A percentile compares a stretch with the other conserved stretches of the same genome.
Conservation (phyloP, 2,797 vertebrate genomes). For the Halcyon chelicuti region DNA sequence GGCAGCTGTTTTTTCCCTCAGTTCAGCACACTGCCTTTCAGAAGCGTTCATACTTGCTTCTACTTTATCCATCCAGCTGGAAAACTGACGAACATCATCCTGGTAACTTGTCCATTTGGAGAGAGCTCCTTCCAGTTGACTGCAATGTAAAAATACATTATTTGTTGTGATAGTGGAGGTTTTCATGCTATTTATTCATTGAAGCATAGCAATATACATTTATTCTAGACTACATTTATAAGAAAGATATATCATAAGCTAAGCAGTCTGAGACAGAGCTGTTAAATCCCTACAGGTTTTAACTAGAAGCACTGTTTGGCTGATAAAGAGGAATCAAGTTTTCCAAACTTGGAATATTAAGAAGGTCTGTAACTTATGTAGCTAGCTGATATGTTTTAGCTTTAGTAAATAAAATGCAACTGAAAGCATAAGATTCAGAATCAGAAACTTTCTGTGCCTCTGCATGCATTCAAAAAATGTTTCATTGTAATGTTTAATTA, state of each 20-base stretch:
- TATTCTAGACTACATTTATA: neutral
- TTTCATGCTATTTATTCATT: neutral
- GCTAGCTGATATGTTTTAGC: neutral
- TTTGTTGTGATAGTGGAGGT: neutral
- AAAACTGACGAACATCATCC: slow-evolving; percentile 93
- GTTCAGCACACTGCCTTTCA: slow-evolving; percentile 88
- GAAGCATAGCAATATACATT: neutral
- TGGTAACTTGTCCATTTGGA: slow-evolving; percentile 98
- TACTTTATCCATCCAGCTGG: slow-evolving; percentile 91
- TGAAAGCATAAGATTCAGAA: neutral
- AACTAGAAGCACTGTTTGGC: neutral
- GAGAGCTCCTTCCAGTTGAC: slow-evolving; percentile 93
- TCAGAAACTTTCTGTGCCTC: neutral
- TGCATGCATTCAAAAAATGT: neutral
- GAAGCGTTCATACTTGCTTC: slow-evolving; percentile 87
- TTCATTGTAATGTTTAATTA: neutral
- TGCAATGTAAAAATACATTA: slow-evolving; percentile 67
- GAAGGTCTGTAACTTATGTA: neutral
- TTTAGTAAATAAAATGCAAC: neutral
- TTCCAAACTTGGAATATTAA: neutral
- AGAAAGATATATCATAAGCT: neutral
- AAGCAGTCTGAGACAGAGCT: neutral
- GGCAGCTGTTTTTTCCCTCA: slow-evolving; percentile 92
- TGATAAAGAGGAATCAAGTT: neutral
- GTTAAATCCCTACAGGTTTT: neutral